Conservation (phyloP, 2,113 vertebrate genomes). For the Pomatorhinus ruficollis region DNA sequence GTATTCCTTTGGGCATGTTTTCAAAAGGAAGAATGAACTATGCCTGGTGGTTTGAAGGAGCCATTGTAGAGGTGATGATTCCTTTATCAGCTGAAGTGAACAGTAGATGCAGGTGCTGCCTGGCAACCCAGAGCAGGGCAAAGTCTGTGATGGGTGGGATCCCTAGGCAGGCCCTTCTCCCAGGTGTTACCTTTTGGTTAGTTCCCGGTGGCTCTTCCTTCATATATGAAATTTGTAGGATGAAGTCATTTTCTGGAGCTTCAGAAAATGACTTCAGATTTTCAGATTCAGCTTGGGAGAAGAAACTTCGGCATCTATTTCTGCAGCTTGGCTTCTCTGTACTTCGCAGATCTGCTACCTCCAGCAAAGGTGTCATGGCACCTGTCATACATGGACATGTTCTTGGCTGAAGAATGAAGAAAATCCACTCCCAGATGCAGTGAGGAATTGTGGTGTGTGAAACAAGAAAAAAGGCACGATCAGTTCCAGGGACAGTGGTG, state of each 20-base stretch:
- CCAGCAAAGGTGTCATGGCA: background rate
- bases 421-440: background rate
- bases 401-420: background rate
- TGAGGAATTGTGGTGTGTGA: background rate
- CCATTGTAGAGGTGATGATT: background rate
- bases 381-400: background rate
- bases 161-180: background rate
- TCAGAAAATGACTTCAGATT: too few species aligned
- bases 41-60: background rate
- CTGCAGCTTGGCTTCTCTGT: background rate
- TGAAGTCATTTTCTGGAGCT: background rate
- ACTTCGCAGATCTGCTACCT: background rate
- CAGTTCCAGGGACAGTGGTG: background rate
- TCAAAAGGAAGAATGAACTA: background rate
- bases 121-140: background rate
- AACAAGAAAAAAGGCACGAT: background rate
- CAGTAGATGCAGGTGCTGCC: background rate
- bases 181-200: background rate
- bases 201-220: background rate
- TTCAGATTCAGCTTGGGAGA: background rate
- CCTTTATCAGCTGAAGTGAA: background rate
- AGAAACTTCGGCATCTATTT: background rate
- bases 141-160: background rate
- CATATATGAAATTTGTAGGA: background rate
- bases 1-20: background rate